phyloP scores from a whole-genome alignment of 2,113 vertebrate species.

The Psilopsiagon aymara region DNA sequence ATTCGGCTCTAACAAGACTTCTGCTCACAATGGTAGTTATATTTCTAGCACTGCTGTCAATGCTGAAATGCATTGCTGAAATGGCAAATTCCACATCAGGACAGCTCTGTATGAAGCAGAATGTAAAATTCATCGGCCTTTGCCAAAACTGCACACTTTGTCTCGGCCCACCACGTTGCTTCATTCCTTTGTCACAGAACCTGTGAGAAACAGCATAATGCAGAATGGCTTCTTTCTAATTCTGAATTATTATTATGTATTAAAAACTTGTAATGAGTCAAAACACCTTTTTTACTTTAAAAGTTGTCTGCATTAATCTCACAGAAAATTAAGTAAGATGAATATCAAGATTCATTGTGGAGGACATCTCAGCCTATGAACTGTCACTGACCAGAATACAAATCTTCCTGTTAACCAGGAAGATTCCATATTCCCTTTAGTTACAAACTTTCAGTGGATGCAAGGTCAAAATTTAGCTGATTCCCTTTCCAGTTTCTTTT shows the following conservation, averaged over 20 bases:
- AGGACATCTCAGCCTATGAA: not conserved
- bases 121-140: not conserved
- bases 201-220: not conserved
- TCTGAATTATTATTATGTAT: not conserved
- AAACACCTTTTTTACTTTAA: not conserved
- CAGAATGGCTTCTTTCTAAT: not conserved
- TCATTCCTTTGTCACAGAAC: not conserved
- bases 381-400: not conserved
- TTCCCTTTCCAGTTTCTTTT: not conserved
- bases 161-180: not conserved
- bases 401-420: not conserved
- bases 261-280: not conserved
- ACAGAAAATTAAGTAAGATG: not conserved
- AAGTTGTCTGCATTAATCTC: not conserved
- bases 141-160: not conserved
- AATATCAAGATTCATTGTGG: not conserved
- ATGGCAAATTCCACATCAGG: not conserved
- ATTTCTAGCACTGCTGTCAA: not conserved
- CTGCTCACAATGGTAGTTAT: accelerated
- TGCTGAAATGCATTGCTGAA: not conserved
- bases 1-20: not conserved
- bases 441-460: not conserved
- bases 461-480: not conserved
- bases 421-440: not conserved
- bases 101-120: not conserved